Evolutionary conservation across 2,113 vertebrate species (phyloP), one percentile per base, ranked within the genome.

Genomic region (Sigmodon hispidus): DNA sequence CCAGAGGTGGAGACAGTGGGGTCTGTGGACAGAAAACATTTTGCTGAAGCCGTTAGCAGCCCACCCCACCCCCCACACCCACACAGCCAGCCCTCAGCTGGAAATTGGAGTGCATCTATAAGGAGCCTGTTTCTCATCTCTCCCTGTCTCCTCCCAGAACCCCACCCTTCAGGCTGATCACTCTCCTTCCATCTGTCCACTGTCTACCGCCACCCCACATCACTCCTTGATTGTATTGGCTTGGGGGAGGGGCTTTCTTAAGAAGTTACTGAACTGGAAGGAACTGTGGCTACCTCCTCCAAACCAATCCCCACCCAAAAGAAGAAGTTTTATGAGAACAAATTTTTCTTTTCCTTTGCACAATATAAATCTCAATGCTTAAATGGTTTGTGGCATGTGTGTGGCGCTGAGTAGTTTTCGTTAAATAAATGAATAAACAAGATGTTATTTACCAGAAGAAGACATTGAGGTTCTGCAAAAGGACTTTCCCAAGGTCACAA

Each of bases 21-120:
- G n/a, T 96, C 98, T 98, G 94, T 67, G 50, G 91, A 65, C 67
- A 96, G n/a, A 97, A 77, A 55, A 88, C 6, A 1, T 80, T 85
- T 36, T 10, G 36, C 67, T 50, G 75, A 96, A 43, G 55, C 88
- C 13, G 2, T 36, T 1, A 17, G 48, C 87, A 65, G 40, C 17
- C 26, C n/a, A 19, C 43, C 34, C 67, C 16, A 16, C 63, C 63
- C 63, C 29, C 9, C 52, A 65, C 63, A 65, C 67, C 36, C 15
- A 69, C 36, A 8, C 36, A n/a, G 36, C 17, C 13, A 12, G 40
- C 67, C 43, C 52, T 61, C 55, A 43, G 55, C 70, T 29, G 43
- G 72, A 4, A 77, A 45, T 80, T 73, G 34, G 11, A 69, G 29
- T 63, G 67, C 19, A 36, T 48, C 72, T 48, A n/a, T 50, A 43